Evolutionary conservation across 2,888 invertebrate genomes (phyloP).

Genomic region (Pheosia gnoma): DNA sequence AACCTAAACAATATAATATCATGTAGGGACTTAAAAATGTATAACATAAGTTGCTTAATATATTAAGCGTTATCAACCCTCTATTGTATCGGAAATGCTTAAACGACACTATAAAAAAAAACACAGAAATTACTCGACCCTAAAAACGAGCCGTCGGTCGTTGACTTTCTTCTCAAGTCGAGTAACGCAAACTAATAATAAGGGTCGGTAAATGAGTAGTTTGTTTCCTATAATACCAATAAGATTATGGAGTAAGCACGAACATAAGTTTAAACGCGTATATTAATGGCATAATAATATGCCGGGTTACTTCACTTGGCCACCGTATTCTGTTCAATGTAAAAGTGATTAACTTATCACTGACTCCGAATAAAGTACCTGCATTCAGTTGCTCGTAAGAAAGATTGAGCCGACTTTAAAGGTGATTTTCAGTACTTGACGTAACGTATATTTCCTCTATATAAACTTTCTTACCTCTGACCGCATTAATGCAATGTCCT

Average conservation of each 20-base stretch:
- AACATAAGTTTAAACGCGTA: neutral
- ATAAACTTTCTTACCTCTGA: neutral
- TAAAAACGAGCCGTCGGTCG: constrained; percentile 22
- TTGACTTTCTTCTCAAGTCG: constrained; percentile 39
- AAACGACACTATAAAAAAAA: neutral
- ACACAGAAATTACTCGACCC: neutral
- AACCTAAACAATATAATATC: too few relatives aligned
- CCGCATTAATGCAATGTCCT: constrained; percentile 1
- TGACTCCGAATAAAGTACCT: neutral
- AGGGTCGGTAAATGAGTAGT: constrained; percentile 34
- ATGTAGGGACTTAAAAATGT: too few relatives aligned
- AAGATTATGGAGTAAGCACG: neutral
- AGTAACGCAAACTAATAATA: constrained; percentile 29
- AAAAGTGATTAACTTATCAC: neutral
- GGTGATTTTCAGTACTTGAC: constrained; percentile 1
- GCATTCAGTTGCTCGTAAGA: neutral
- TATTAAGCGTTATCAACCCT: neutral
- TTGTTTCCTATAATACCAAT: constrained; percentile 35
- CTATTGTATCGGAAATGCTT: neutral
- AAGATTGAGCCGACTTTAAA: neutral
- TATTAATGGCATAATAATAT: neutral
- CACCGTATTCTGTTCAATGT: neutral
- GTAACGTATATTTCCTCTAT: neutral
- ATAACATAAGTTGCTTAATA: neutral
- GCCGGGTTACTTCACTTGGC: neutral